Conservation (phyloP, 2,888 invertebrate genomes). For the Tupiocoris notatus region DNA sequence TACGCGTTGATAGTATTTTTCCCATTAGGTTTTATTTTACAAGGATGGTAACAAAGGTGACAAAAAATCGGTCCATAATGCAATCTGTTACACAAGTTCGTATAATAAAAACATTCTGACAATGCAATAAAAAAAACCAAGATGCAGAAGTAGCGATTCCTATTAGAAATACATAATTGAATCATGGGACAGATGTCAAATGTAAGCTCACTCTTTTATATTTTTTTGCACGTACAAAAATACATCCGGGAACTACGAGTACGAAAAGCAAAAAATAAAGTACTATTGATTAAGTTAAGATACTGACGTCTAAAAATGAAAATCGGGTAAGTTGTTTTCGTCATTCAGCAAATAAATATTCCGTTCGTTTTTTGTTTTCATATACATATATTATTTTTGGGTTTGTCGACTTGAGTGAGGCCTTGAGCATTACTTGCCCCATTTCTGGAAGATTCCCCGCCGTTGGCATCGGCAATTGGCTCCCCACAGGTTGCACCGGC, state of each 20-base stretch:
- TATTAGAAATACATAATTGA: background rate
- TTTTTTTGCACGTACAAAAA: constrained; percentile 27
- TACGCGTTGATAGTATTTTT: background rate
- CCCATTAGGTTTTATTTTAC: background rate
- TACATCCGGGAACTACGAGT: constrained; percentile 27
- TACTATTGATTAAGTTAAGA: no score
- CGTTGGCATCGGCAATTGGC: constrained; percentile 85
- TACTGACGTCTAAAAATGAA: background rate
- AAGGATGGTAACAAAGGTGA: no score
- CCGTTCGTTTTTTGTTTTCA: background rate
- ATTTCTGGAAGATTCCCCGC: constrained; percentile 84
- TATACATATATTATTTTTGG: background rate
- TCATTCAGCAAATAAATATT: no score
- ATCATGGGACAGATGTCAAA: background rate
- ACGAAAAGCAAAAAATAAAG: constrained; percentile 14
- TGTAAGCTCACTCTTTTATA: constrained; percentile 33
- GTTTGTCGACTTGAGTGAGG: constrained; percentile 6
- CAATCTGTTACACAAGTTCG: no score
- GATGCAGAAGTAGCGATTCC: no score
- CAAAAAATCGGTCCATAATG: no score
- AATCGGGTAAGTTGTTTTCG: background rate
- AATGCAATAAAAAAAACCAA: background rate
- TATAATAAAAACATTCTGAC: no score
- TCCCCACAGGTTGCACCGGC: constrained; percentile 86
- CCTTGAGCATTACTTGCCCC: constrained; percentile 53